Base-by-base conservation (phyloP, 1,140 invertebrate species). In the Calliphora vicina region DNA sequence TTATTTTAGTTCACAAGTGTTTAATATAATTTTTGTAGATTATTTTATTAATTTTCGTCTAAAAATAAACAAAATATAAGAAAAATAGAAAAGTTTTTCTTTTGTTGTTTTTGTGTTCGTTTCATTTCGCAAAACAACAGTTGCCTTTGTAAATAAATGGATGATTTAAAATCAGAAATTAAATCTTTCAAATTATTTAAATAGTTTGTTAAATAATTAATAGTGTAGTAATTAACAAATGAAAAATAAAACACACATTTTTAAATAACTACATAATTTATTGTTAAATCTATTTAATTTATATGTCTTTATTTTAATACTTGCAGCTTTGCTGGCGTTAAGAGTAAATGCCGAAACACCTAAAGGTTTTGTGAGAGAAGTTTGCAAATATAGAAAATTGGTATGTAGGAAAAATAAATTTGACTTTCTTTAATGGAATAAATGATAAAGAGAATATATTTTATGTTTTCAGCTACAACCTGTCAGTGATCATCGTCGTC, bases 401-500 rank as follows among this genome's bases (percentile, higher is more conserved):
- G 88, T 89, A 76, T 80, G 87, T 86, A 29, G 2, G 25, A n/a
- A 17, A 67, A 61, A 26, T n/a, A 50, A 23, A 43, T 13, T 12
- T 6, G 23, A 80, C 1, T 23, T 50, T 45, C 23, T n/a, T n/a
- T 1, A 4, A 45, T 23, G 27, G 4, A 78, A 20, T 35, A 1
- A 12, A 13, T 42, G 8, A 78, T 9, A 78, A 74, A 74, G 8
- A 74, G 23, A 74, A 42, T 23, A 12, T 73, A 13, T 25, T n/a
- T 26, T 50, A 23, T 0, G 35, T 4, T 72, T 85, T 15, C 76
- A 90, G 88, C 85, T 89, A 84, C 87, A 89, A 61, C 85, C 85
- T 0, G 85, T 85, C 1, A 88, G 84, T 71, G 90, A 92, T 67
- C 91, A 91, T 15, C 91, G 91, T 57, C 83, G 87, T 26, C 89